A percentile compares a stretch with the other conserved stretches of the same genome.
phyloP scores from a whole-genome alignment of 2,888 invertebrate genomes.

The Cephus nigrinus region DNA sequence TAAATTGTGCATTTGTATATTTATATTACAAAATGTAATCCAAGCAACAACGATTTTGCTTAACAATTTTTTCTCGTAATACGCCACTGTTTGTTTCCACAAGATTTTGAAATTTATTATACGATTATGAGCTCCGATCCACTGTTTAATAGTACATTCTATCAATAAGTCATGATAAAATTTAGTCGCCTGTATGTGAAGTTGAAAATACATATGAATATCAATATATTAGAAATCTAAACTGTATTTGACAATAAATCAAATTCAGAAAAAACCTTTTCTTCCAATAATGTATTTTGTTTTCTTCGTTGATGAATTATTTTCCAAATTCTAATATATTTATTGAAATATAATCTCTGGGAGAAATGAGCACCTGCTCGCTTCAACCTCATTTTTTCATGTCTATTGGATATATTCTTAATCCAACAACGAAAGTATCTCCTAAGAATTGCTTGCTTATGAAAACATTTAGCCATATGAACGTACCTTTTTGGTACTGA shows the following conservation, averaged over 20 bases:
- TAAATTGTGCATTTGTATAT: constrained; percentile 20
- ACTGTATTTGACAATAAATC: neutral
- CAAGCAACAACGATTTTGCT: constrained; percentile 26
- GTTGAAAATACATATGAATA: neutral
- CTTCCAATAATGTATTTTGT: neutral
- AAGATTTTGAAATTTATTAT: constrained; percentile 10
- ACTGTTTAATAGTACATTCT: neutral
- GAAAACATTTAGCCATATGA: neutral
- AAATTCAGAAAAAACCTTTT: constrained; percentile 1
- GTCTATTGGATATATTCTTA: neutral
- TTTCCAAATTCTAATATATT: neutral
- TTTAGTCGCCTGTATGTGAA: neutral
- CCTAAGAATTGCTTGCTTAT: neutral
- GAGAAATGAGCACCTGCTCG: neutral
- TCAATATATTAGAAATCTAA: neutral
- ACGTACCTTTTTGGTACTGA: neutral
- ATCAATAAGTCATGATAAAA: neutral
- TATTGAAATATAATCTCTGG: neutral
- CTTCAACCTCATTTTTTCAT: neutral
- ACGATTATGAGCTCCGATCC: constrained; percentile 8
- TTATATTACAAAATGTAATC: constrained; percentile 27
- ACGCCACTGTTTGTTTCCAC: constrained; percentile 13
- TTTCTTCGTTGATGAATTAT: neutral
- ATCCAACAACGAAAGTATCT: neutral
- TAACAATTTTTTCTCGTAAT: constrained; percentile 24